A percentile compares a stretch with the other conserved stretches of the same genome.
Evolutionary conservation across 2,888 invertebrate species (phyloP).

Genomic region (Cremastobaeus sp.): DNA sequence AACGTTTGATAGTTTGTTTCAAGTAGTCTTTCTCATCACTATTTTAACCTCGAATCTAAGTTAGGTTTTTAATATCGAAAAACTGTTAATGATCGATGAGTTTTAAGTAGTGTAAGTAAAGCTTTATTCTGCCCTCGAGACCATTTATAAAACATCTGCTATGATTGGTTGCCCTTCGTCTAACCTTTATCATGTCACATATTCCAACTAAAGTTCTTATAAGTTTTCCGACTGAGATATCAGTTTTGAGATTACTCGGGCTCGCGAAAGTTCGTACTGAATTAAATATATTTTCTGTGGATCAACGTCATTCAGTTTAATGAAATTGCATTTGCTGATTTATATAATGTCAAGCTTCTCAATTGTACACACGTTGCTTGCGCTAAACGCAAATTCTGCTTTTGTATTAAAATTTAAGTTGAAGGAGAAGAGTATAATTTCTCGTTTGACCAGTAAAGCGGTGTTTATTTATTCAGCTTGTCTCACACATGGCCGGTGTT

Average conservation of each 20-base stretch:
- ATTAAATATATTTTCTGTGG: conserved; percentile 31
- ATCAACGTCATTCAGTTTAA: conserved; percentile 34
- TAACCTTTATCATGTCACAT: conserved; percentile 34
- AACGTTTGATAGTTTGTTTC: no score
- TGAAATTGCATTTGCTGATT: conserved; percentile 22
- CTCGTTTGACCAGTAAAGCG: neutral
- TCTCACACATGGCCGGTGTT: conserved; percentile 1
- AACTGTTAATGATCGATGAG: conserved; percentile 11
- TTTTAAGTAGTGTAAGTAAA: conserved; percentile 28
- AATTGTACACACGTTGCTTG: conserved; percentile 1
- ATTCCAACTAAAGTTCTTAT: conserved; percentile 24
- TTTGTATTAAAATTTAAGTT: conserved; percentile 8
- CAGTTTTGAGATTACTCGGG: conserved; percentile 27
- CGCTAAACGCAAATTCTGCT: neutral
- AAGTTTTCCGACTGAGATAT: conserved; percentile 34
- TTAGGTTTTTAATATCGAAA: neutral
- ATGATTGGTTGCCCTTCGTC: conserved; percentile 30
- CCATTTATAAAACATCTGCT: conserved; percentile 19
- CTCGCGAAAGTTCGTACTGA: conserved; percentile 31
- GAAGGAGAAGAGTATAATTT: no score
- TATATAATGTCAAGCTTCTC: neutral
- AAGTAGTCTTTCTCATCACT: neutral
- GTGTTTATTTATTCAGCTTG: conserved; percentile 9
- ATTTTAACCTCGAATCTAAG: neutral
- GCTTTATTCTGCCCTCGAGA: conserved; percentile 18